Percentiles rank a stretch among this genome's conserved stretches.
These are phyloP conservation scores for Thalpophila matura DNA, from an alignment of 2,888 invertebrate species.

Conservation along the genomic window DNA sequence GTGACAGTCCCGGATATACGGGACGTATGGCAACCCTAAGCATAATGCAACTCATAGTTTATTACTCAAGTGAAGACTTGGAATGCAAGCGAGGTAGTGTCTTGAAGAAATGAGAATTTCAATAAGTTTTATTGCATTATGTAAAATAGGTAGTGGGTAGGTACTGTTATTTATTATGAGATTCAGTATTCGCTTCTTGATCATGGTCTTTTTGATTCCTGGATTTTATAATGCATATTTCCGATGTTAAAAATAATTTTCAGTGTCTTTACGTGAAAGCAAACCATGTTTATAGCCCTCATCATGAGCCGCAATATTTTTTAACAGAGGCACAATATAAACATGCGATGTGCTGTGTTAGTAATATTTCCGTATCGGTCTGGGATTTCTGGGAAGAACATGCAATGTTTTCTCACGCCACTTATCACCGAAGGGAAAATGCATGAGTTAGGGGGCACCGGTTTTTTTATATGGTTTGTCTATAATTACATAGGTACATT, in stretches of 20 bases:
- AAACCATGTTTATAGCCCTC: no score
- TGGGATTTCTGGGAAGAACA: conserved; percentile 38
- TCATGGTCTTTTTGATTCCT: neutral
- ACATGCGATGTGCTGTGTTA: conserved; percentile 26
- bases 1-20: no score
- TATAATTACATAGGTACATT: no score
- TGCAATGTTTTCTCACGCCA: conserved; percentile 45
- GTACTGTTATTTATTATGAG: neutral
- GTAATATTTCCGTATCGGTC: conserved; percentile 39
- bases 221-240: neutral
- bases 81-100: conserved; percentile 32
- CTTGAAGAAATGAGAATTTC: conserved; percentile 36
- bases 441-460: conserved; percentile 10
- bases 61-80: conserved; percentile 26
- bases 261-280: no score
- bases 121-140: conserved; percentile 31
- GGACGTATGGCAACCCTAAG: conserved; percentile 25
- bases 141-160: conserved; percentile 6
- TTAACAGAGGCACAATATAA: conserved; percentile 2
- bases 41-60: conserved; percentile 39
- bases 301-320: no score
- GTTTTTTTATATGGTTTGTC: conserved; percentile 21
- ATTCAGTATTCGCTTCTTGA: neutral
- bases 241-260: no score
- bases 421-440: conserved; percentile 39